Conservation (phyloP, 1,140 invertebrate genomes). For the Dreissena polymorpha region DNA sequence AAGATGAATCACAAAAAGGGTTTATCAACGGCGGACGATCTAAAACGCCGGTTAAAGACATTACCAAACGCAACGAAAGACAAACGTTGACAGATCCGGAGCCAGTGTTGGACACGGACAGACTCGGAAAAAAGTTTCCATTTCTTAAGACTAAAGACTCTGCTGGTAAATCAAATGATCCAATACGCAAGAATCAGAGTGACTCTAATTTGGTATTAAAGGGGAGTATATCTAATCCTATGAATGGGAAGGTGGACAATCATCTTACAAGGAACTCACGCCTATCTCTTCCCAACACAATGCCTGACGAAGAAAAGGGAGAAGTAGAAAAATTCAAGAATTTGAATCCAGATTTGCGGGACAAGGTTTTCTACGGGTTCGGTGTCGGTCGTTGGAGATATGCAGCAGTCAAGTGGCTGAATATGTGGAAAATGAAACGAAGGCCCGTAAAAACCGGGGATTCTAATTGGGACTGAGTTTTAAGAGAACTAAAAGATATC, state of each 20-base stretch:
- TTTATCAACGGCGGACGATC: not conserved
- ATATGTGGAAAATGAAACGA: constrained; percentile 42
- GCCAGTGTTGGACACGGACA: constrained; percentile 34
- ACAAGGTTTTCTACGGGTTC: constrained; percentile 43
- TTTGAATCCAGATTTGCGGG: not conserved
- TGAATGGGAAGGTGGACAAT: not conserved
- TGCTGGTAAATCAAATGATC: not conserved
- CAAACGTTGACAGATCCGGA: constrained; percentile 21
- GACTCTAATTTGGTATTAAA: constrained; percentile 19
- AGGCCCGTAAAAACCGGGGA: constrained; percentile 39
- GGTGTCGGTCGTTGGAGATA: constrained; percentile 40
- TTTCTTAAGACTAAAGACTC: constrained; percentile 2
- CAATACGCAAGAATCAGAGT: constrained; percentile 33
- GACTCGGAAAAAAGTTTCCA: constrained; percentile 34
- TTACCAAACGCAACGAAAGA: not conserved
- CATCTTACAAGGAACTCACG: not conserved
- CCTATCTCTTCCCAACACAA: not conserved
- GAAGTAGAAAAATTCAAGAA: not conserved
- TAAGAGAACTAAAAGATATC: no score
- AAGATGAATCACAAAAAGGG: not conserved
- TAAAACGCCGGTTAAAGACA: constrained; percentile 30
- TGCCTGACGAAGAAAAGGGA: not conserved
- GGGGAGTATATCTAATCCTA: not conserved
- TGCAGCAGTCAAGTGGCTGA: constrained; percentile 37
- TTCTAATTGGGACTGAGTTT: constrained; percentile 33